Evolutionary conservation across 1,140 invertebrate genomes (phyloP).

Genomic region (Diuraphis noxia): DNA sequence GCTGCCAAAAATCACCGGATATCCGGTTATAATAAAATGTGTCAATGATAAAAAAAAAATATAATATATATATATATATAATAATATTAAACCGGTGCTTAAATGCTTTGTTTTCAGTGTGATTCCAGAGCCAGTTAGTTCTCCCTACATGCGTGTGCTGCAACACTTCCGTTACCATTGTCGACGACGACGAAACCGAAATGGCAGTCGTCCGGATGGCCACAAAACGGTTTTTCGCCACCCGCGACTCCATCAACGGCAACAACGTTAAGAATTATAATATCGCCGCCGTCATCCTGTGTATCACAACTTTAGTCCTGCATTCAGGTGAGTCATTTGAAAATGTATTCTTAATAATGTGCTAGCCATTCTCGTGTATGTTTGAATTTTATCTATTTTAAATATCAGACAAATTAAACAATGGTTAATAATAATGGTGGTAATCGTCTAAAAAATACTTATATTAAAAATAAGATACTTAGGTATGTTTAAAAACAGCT

Average conservation of each 20-base stretch:
- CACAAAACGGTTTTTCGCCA: background rate
- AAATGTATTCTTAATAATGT: background rate
- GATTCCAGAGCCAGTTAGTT: slow-evolving; percentile 50
- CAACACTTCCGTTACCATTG: slow-evolving; percentile 48
- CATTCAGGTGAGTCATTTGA: background rate
- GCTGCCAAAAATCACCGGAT: background rate
- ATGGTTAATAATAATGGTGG: too few species aligned
- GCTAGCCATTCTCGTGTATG: rapidly evolving
- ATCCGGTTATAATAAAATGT: background rate
- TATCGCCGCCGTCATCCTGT: background rate
- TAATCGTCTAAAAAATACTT: too few species aligned
- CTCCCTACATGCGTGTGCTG: slow-evolving; percentile 50
- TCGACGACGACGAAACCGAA: slow-evolving; percentile 44
- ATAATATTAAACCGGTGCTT: background rate
- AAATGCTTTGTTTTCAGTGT: slow-evolving; percentile 35
- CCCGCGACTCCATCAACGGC: too few species aligned
- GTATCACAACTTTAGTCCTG: background rate
- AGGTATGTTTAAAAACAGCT: background rate
- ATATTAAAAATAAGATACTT: background rate
- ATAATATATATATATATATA: background rate
- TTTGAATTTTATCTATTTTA: background rate
- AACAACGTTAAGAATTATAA: background rate
- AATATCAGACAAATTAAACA: background rate
- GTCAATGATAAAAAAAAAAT: background rate
- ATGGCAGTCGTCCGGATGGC: slow-evolving; percentile 1